Evolutionary conservation across 64 coral and sea anemone genomes (phyloP).

Genomic region (Anthopleura sola): DNA sequence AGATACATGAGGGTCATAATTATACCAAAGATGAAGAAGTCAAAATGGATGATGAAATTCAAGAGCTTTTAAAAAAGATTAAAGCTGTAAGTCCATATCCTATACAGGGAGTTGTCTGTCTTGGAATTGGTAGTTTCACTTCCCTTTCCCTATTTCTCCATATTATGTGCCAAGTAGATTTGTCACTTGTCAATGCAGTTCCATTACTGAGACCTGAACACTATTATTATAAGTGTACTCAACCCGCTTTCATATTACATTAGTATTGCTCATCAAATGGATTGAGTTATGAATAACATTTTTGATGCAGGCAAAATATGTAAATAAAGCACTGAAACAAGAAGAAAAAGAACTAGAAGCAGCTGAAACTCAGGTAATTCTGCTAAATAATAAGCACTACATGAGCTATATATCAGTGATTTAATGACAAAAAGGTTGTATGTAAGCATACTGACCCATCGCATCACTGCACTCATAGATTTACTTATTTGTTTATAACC

Average conservation of each 20-base stretch:
- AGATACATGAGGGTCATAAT: slow-evolving; percentile 59
- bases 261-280: neutral
- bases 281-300: neutral
- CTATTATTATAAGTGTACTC: too few relatives aligned
- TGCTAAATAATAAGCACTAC: too few relatives aligned
- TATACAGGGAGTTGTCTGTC: too few relatives aligned
- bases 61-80: slow-evolving; percentile 69
- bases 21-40: slow-evolving; percentile 64
- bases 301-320: slow-evolving; percentile 61
- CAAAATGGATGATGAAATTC: slow-evolving; percentile 55
- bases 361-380: slow-evolving; percentile 53
- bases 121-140: too few relatives aligned
- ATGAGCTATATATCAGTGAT: too few relatives aligned
- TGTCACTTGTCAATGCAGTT: too few relatives aligned
- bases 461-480: neutral
- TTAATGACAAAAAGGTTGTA: too few relatives aligned
- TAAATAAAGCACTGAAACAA: slow-evolving; percentile 79
- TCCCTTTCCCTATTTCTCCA: too few relatives aligned
- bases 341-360: slow-evolving; percentile 66
- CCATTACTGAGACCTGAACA: too few relatives aligned
- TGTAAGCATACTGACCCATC: too few relatives aligned
- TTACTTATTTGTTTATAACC: neutral
- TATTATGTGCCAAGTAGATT: too few relatives aligned
- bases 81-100: slow-evolving; percentile 64
- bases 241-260: too few relatives aligned